Evolutionary conservation across 53 echinoderm and acorn worm genomes (phyloP).

Genomic region (Paracentrotus lividus): DNA sequence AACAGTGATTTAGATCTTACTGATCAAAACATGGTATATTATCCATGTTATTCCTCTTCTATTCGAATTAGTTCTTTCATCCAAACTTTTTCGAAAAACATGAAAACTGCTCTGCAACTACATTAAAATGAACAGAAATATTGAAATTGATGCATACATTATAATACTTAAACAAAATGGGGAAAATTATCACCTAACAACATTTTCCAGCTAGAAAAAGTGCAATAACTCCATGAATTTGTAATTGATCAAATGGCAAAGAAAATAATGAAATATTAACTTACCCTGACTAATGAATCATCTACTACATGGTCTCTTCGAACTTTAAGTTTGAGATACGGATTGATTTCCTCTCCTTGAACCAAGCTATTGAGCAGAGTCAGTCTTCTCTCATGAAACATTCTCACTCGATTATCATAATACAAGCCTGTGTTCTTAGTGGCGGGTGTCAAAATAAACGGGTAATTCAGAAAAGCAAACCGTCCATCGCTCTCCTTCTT

Average conservation of each 20-base stretch:
- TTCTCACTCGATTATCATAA: slow-evolving; percentile 95
- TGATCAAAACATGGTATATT: too few species aligned
- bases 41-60: too few species aligned
- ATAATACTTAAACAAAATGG: too few species aligned
- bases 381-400: slow-evolving; percentile 93
- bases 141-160: too few species aligned
- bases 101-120: too few species aligned
- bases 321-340: slow-evolving; percentile 94
- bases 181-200: too few species aligned
- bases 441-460: slow-evolving; percentile 90
- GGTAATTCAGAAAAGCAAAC: slow-evolving; percentile 95
- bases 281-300: slow-evolving; percentile 95
- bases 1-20: too few species aligned
- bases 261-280: slow-evolving; percentile 39
- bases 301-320: slow-evolving; percentile 90
- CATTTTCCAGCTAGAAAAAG: too few species aligned
- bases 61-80: too few species aligned
- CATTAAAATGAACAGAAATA: too few species aligned
- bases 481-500: slow-evolving; percentile 87
- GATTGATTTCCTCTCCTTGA: slow-evolving; percentile 94
- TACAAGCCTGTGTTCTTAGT: slow-evolving; percentile 96
- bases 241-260: neutral
- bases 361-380: slow-evolving; percentile 93
- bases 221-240: too few species aligned
- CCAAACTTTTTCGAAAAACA: too few species aligned